phyloP scores from a whole-genome alignment of 2,113 vertebrate species.

The Tragelaphus imberbis region DNA sequence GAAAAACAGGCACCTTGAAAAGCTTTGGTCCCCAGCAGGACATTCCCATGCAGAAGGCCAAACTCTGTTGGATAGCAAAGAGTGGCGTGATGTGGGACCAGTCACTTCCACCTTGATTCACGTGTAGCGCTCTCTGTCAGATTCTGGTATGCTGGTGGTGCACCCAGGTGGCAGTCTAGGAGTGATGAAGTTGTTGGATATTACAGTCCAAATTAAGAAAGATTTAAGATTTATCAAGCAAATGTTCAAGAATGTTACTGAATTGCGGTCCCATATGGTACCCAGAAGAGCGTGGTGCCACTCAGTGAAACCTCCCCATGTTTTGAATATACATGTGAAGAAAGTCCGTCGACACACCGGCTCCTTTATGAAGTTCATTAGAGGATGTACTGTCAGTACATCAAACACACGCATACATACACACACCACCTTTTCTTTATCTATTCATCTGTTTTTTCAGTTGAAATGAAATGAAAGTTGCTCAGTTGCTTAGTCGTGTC shows the following conservation, averaged over 20 bases:
- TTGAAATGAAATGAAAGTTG: background rate
- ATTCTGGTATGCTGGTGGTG: constrained; percentile 81
- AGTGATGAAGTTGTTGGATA: constrained; percentile 71
- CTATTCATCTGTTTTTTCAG: background rate
- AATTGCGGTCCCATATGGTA: constrained; percentile 83
- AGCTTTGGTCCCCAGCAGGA: constrained; percentile 84
- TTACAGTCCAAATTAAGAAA: constrained; percentile 79
- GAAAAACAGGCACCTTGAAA: constrained; percentile 82
- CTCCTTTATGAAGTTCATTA: background rate
- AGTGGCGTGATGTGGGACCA: constrained; percentile 84
- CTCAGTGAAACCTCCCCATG: constrained; percentile 66
- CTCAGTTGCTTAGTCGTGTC: background rate
- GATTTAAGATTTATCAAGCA: constrained; percentile 81
- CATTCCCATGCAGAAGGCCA: constrained; percentile 80
- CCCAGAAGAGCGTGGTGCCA: constrained; percentile 82
- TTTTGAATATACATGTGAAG: constrained; percentile 76
- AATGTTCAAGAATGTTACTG: constrained; percentile 78
- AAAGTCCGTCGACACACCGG: constrained; percentile 72
- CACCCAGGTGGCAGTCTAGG: constrained; percentile 84
- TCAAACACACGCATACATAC: background rate
- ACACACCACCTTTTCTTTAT: background rate
- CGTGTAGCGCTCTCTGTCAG: constrained; percentile 79
- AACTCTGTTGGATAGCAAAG: constrained; percentile 81
- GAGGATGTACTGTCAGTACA: background rate
- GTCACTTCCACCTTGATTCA: constrained; percentile 81